phyloP scores from a whole-genome alignment of 1,140 invertebrate genomes.

The Lepidostoma basale region DNA sequence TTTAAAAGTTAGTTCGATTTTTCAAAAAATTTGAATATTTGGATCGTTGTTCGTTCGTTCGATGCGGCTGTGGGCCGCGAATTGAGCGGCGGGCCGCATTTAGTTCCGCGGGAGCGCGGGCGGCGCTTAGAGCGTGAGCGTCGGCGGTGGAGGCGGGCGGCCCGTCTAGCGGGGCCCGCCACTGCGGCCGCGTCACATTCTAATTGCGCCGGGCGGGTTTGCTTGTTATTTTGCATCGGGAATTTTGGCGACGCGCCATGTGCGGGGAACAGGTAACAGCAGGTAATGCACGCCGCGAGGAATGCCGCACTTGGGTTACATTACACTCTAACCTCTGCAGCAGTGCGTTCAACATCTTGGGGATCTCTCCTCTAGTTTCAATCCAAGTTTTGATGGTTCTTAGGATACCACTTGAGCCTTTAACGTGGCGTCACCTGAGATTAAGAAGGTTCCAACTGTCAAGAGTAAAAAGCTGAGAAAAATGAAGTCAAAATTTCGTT shows the following conservation, averaged over 20 bases:
- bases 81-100: constrained; percentile 31
- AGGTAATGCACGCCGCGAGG: constrained; percentile 8
- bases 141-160: constrained; percentile 26
- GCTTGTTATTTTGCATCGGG: constrained; percentile 31
- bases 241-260: constrained; percentile 32
- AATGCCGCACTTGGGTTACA: neutral
- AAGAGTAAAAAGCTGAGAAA: no score
- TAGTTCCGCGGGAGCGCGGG: constrained; percentile 23
- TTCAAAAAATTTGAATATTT: constrained; percentile 7
- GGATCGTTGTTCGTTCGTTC: constrained; percentile 44
- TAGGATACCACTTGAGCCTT: no score
- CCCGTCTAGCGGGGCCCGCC: constrained; percentile 13
- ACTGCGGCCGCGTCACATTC: constrained; percentile 26
- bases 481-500: no score
- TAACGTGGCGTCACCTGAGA: no score
- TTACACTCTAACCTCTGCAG: no score
- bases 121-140: constrained; percentile 35
- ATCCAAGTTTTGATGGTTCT: no score
- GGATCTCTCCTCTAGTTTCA: no score
- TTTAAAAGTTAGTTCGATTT: constrained; percentile 28
- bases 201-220: constrained; percentile 15
- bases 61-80: constrained; percentile 37
- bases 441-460: no score
- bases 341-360: no score
- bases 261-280: constrained; percentile 23